Base-by-base conservation (phyloP, 2,797 vertebrate genomes). In the Lophius americanus region DNA sequence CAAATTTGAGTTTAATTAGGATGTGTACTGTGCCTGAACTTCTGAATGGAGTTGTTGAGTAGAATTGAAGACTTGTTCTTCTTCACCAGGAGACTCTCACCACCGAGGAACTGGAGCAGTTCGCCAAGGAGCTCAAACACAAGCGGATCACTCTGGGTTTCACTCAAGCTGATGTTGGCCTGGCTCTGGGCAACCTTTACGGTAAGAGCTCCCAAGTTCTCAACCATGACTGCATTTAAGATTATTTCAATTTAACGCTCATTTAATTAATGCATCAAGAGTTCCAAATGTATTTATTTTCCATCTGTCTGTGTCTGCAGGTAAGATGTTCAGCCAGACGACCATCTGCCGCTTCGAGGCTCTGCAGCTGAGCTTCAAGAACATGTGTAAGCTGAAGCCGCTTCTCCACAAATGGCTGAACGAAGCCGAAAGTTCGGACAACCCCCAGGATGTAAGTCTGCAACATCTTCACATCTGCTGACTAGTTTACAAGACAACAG, bases 251-350 rank as follows among this genome's bases (percentile, higher is more conserved):
- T 23, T 23, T 23, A 23, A 23, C 23, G 23, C 23, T 23, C 2
- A 23, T 23, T 23, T 23, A 23, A 23, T 23, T 23, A 23, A 23
- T 23, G 23, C 23, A 23, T 23, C 1, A 23, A 23, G 23, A 23
- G 23, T 23, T 23, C 2, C 23, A 23, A 2, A 23, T 23, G 2
- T 23, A 23, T 23, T 23, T 23, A 23, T 23, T 23, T 23, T 23
- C 23, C 2, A 23, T 23, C 23, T 1, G 23, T 61, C 1, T 62
- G 7, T 37, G 11, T 14, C 1, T 55, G 0, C 51, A 95, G 94
- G 94, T 7, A 95, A 95, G 78, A 94, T 94, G 91, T 95, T 95
- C 85, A 95, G 95, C 82, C 95, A 95, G 83, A 95, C 95, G 0
- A 95, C 95, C 0, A 95, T 95, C 75, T 95, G 95, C 54, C 92